Evolutionary conservation across 2,113 vertebrate genomes (phyloP), one percentile per base, ranked within the genome.

Genomic region (Physeter macrocephalus): DNA sequence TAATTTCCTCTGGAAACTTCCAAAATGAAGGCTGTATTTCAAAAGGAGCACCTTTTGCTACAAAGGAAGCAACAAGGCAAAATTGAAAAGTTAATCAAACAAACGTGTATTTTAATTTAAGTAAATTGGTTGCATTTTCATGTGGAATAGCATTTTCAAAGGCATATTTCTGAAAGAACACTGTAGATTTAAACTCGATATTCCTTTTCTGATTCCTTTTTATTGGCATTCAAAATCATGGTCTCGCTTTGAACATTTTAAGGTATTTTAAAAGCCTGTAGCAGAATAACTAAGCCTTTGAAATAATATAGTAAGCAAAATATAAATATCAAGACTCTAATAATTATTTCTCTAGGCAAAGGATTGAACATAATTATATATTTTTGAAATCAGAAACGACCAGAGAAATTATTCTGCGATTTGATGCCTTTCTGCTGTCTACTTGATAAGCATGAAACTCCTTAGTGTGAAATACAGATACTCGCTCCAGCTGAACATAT

Each of bases 251-350:
- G 57, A 96, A 93, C 64, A 96, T 92, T 64, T 43, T 89, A 54
- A 88, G 57, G 59, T 81, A 75, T 77, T 84, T 95, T 80, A 72
- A 95, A 74, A 90, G 31, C 43, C n/a, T 49, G n/a, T 43, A 59
- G 54, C 5, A 0, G 43, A 77, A n/a, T 61, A 62, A n/a, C 23
- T 49, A 86, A 93, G 61, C 34, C 84, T 96, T 97, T 77, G 74
- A 94, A 93, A 92, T 97, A 81, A 81, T 80, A 92, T 20, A 54
- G 69, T 90, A 72, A 84, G 80, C 36, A 97, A 97, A 94, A 92
- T 85, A 93, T 72, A 97, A 93, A 92, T 90, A 92, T 52, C 29
- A 90, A 64, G 10, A 39, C 14, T 31, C 90, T 92, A 89, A 46
- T 88, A 89, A 93, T 90, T 71, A 67, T 81, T 96, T 96, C 31